Conservation (phyloP, 2,113 vertebrate species). For the Leucosticte australis region DNA sequence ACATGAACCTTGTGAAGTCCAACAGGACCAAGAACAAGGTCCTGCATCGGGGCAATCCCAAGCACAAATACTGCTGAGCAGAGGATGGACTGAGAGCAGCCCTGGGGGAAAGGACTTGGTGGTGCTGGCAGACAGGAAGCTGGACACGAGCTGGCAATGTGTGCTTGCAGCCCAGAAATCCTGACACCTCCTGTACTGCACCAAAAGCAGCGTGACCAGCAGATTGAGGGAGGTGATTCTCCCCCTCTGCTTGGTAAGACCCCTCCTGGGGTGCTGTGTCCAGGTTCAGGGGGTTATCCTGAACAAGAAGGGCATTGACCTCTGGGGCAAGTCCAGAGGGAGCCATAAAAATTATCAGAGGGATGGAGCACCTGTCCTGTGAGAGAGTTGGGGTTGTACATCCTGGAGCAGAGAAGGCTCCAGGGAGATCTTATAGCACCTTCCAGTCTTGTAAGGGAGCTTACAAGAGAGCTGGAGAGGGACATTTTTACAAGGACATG, state of each 20-base stretch:
- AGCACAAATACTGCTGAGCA: neutral
- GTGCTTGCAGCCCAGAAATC: neutral
- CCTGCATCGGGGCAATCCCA: accelerated
- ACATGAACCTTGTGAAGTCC: neutral
- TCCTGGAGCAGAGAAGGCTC: neutral
- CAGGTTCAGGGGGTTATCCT: neutral
- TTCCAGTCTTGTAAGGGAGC: neutral
- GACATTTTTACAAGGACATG: neutral
- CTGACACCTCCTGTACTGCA: neutral
- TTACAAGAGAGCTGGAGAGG: neutral
- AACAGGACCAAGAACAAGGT: neutral
- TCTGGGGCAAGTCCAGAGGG: neutral
- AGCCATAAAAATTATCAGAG: neutral
- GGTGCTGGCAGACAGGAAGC: neutral
- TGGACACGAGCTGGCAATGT: neutral
- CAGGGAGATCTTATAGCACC: neutral
- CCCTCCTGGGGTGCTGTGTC: neutral
- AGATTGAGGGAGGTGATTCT: neutral
- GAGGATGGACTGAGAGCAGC: neutral
- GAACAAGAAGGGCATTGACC: neutral
- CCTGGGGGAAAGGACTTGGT: neutral
- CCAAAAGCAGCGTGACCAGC: neutral
- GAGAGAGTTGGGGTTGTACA: no score
- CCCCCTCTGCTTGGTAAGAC: neutral
- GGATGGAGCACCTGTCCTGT: neutral